Percentiles rank a stretch among this genome's conserved stretches.
phyloP scores from a whole-genome alignment of 2,797 vertebrate species.

The Lepidocolaptes lacrymiger region DNA sequence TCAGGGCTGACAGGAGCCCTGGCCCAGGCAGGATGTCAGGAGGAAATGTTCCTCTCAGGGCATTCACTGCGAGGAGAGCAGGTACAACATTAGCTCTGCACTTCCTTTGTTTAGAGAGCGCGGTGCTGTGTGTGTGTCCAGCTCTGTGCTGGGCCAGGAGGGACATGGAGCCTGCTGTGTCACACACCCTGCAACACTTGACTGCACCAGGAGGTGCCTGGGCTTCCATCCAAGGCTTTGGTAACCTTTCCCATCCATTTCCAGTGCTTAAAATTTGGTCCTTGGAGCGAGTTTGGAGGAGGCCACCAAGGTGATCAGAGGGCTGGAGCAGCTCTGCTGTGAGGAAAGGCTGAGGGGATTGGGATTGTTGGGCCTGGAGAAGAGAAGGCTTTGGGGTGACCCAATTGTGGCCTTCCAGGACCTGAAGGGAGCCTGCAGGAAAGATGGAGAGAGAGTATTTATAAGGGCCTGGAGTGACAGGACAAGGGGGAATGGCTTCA shows the following conservation, averaged over 20 bases:
- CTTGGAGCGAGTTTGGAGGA: not conserved
- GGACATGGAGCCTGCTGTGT: not conserved
- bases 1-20: not conserved
- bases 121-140: not conserved
- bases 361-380: not conserved
- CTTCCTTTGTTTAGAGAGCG: not conserved
- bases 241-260: not conserved
- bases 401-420: not conserved
- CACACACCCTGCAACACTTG: not conserved
- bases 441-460: not conserved
- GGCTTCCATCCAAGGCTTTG: not conserved
- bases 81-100: not conserved
- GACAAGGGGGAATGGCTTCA: not conserved
- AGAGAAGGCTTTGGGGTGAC: not conserved
- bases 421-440: not conserved
- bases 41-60: constrained; percentile 42
- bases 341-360: not conserved
- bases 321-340: not conserved
- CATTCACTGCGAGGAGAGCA: constrained; percentile 5
- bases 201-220: not conserved
- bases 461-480: not conserved
- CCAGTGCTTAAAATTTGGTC: not conserved
- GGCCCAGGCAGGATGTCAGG: constrained; percentile 28
- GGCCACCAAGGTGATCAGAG: not conserved
- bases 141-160: not conserved